Conservation (phyloP, 2,113 vertebrate species). For the Xyliphius kryptos region DNA sequence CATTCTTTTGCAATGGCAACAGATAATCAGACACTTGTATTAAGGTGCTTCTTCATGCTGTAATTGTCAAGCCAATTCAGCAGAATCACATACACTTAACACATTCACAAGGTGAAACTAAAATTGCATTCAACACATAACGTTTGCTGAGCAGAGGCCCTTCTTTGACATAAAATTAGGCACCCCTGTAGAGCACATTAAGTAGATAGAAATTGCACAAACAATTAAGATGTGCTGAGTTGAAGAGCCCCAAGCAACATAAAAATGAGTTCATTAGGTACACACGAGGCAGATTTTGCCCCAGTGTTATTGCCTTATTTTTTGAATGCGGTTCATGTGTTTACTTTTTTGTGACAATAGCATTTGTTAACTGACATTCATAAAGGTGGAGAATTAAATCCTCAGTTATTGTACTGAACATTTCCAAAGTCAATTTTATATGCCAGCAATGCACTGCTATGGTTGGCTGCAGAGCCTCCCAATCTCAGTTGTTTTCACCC, state of each 20-base stretch:
- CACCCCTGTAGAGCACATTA: constrained; percentile 22
- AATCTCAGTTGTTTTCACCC: no score
- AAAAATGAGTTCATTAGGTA: constrained; percentile 32
- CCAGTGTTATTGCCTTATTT: no score
- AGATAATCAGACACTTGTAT: background rate
- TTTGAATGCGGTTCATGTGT: no score
- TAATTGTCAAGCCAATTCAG: constrained; percentile 9
- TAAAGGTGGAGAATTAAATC: no score
- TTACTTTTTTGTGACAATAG: no score
- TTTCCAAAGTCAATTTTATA: no score
- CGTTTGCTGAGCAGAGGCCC: constrained; percentile 14
- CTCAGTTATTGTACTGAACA: no score
- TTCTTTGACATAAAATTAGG: constrained; percentile 18
- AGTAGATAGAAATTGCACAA: constrained; percentile 25
- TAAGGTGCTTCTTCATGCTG: constrained; percentile 1
- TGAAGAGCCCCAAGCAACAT: constrained; percentile 23
- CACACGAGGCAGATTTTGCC: constrained; percentile 27
- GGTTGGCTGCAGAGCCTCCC: no score
- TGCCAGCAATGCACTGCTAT: no score
- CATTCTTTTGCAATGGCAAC: background rate
- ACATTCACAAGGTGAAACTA: background rate
- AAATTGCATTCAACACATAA: constrained; percentile 19
- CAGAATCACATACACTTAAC: constrained; percentile 6
- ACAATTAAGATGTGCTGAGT: constrained; percentile 29
- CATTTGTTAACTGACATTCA: no score